Evolutionary conservation across 2,113 vertebrate species (phyloP), one percentile per base, ranked within the genome.

Genomic region (Columba janthina): DNA sequence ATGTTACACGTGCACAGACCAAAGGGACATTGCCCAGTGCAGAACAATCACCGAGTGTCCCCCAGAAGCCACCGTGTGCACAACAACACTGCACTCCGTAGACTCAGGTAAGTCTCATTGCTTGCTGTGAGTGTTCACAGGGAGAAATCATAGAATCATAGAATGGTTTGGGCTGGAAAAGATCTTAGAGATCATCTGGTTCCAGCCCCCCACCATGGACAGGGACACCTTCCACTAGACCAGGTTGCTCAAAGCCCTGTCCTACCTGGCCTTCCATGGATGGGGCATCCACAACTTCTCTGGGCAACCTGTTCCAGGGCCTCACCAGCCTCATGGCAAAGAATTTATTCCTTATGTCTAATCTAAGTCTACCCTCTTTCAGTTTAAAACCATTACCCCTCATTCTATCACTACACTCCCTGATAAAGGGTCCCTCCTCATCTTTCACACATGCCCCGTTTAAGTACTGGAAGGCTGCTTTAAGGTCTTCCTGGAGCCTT

Each of bases 271-370:
- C 0, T 50, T 7, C 12, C 36, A 82, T 61, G 21, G 34, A 56
- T 28, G 46, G 4, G 4, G 3, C 36, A 82, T 5, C 31, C 21
- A 16, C 21, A n/a, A 2, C 4, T 20, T 20, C 36, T 46, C 40
- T 78, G n/a, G 13, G 17, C 0, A 74, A 0, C 0, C 3, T 1
- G 1, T 0, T 0, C 9, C 16, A 24, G 31, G 3, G 4, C 5
- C 5, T 53, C 40, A 25, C 14, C 44, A 22, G 6, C 5, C 38
- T 56, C 53, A 61, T 0, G 0, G 6, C 6, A 9, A 60, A 53
- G 2, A 6, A 58, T 20, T 29, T 71, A 12, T 71, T 64, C 42
- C 29, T 34, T 25, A 5, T 1, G 57, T 42, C 54, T 51, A 42
- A 26, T 5, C 9, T 24, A 12, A 9, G 12, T 7, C 4, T 2